These are phyloP conservation scores for Neuroterus valhalla DNA, from an alignment of 1,140 invertebrate species.

Conservation along the genomic window DNA sequence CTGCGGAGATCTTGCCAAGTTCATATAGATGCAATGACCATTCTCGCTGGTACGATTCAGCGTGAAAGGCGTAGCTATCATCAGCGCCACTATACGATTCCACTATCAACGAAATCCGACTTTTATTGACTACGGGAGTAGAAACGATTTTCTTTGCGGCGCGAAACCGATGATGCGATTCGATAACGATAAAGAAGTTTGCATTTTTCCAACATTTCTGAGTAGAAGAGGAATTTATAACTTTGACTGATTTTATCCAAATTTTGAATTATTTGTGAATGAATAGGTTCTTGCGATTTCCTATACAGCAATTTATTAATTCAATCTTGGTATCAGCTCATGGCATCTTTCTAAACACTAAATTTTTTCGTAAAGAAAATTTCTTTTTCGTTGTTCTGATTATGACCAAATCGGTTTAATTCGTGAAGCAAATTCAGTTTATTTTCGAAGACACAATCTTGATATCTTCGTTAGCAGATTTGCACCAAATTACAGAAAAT, in stretches of 20 bases:
- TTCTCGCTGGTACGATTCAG: conserved; percentile 20
- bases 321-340: too few relatives aligned
- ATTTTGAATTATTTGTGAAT: too few relatives aligned
- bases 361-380: too few relatives aligned
- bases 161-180: conserved; percentile 20
- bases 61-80: conserved; percentile 16
- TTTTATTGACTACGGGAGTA: conserved; percentile 19
- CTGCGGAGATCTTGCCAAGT: conserved; percentile 22
- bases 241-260: too few relatives aligned
- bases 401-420: neutral
- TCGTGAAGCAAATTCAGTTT: conserved; percentile 7
- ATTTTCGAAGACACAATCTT: too few relatives aligned
- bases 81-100: conserved; percentile 14
- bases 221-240: neutral
- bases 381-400: too few relatives aligned
- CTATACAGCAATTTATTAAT: too few relatives aligned
- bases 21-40: conserved; percentile 13
- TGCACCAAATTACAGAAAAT: too few relatives aligned
- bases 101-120: conserved; percentile 29
- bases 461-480: too few relatives aligned
- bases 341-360: neutral
- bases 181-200: conserved; percentile 21
- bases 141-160: conserved; percentile 29
- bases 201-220: neutral
- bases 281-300: too few relatives aligned